phyloP scores from a whole-genome alignment of 2,888 invertebrate species.

The Beris chalybata region DNA sequence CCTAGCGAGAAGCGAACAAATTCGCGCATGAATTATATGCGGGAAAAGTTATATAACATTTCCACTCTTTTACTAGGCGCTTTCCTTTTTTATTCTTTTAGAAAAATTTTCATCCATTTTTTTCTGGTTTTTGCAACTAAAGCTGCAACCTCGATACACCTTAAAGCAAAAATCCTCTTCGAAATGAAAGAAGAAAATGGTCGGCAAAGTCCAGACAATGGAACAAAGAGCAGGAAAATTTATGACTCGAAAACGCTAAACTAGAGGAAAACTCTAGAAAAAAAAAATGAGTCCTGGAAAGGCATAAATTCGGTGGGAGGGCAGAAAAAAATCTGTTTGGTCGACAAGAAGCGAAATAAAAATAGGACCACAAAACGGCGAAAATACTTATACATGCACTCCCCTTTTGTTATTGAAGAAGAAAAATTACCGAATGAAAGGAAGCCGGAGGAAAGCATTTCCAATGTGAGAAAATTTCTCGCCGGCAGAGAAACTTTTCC shows the following conservation, averaged over 20 bases:
- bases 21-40: conserved; percentile 41
- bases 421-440: neutral
- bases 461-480: neutral
- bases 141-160: neutral
- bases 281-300: conserved; percentile 3
- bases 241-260: conserved; percentile 5
- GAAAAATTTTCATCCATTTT: neutral
- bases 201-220: neutral
- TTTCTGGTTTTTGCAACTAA: conserved; percentile 9
- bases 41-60: conserved; percentile 35
- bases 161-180: neutral
- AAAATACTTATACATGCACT: neutral
- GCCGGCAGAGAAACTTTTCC: conserved; percentile 15
- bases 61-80: conserved; percentile 28
- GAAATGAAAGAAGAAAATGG: neutral
- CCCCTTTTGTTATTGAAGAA: neutral
- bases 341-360: too few relatives aligned
- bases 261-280: conserved; percentile 4
- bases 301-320: conserved; percentile 10
- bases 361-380: too few relatives aligned
- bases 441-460: neutral
- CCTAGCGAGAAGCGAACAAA: conserved; percentile 29
- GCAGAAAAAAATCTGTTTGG: too few relatives aligned
- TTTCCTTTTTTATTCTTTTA: conserved; percentile 23
- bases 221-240: conserved; percentile 1